These are phyloP conservation scores for Strix occidentalis DNA, from an alignment of 2,797 vertebrate genomes.

Conservation along the genomic window DNA sequence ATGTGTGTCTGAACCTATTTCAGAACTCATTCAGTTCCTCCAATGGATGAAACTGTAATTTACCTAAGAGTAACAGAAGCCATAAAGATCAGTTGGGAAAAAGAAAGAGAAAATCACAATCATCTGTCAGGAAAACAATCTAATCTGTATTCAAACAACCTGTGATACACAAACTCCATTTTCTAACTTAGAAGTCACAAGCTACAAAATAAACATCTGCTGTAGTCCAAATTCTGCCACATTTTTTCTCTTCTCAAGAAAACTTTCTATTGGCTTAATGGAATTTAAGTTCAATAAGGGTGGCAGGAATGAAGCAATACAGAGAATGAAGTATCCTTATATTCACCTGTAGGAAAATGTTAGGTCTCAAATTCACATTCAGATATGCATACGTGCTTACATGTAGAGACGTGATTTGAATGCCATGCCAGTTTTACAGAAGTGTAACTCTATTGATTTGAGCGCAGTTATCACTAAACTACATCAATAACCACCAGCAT, in stretches of 20 bases:
- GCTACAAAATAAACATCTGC: background rate
- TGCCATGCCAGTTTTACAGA: background rate
- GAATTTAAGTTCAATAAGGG: background rate
- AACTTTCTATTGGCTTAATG: background rate
- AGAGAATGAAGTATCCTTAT: background rate
- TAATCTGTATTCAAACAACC: background rate
- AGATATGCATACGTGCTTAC: background rate
- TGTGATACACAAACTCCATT: background rate
- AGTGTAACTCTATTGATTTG: background rate
- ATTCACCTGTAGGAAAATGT: accelerated
- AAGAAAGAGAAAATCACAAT: background rate
- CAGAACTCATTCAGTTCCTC: background rate
- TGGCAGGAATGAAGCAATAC: background rate
- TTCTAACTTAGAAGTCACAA: background rate
- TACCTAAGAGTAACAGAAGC: background rate
- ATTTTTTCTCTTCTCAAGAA: background rate
- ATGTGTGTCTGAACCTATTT: background rate
- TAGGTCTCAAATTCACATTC: background rate
- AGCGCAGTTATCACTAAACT: background rate
- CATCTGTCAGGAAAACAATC: background rate
- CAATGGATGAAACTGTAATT: background rate
- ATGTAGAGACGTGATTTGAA: background rate
- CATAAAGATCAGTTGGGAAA: background rate
- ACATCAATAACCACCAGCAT: background rate
- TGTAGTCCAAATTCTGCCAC: background rate